phyloP scores from a whole-genome alignment of 2,113 vertebrate genomes.

The Actinemys pallida region DNA sequence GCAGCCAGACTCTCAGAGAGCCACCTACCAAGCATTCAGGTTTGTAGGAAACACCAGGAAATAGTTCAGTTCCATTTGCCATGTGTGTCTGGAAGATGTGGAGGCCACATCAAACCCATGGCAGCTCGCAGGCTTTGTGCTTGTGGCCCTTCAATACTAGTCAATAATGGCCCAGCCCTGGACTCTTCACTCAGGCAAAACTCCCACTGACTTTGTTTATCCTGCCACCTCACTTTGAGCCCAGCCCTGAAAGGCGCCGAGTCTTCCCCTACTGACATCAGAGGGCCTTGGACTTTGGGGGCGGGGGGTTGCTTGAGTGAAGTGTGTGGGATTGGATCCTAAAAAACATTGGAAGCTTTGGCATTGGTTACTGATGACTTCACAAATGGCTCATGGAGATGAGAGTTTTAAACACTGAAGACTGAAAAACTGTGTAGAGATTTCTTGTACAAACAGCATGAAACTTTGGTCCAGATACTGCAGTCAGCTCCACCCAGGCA shows the following conservation, averaged over 20 bases:
- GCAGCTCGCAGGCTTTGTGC: not conserved
- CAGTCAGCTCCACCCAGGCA: not conserved
- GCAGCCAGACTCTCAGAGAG: not conserved
- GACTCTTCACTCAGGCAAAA: not conserved
- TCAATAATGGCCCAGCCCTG: not conserved
- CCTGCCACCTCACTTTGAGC: not conserved
- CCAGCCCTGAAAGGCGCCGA: not conserved
- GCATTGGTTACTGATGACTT: not conserved
- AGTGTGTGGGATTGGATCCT: not conserved
- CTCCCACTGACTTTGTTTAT: not conserved
- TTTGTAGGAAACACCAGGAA: not conserved
- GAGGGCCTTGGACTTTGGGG: not conserved
- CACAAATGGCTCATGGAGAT: not conserved
- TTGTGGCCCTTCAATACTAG: not conserved
- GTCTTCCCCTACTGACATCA: not conserved
- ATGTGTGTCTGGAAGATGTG: not conserved
- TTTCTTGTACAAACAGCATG: conserved; percentile 16
- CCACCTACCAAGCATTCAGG: not conserved
- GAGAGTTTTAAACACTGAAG: not conserved
- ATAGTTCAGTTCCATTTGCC: not conserved
- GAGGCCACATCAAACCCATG: not conserved
- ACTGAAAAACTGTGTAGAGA: not conserved
- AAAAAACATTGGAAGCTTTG: not conserved
- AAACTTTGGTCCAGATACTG: not conserved
- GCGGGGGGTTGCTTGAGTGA: not conserved